Evolutionary conservation across 30 jellyfish, hydroid and myxozoan species (phyloP), one percentile per base, ranked within the genome.

Genomic region (Sanderia malayensis): DNA sequence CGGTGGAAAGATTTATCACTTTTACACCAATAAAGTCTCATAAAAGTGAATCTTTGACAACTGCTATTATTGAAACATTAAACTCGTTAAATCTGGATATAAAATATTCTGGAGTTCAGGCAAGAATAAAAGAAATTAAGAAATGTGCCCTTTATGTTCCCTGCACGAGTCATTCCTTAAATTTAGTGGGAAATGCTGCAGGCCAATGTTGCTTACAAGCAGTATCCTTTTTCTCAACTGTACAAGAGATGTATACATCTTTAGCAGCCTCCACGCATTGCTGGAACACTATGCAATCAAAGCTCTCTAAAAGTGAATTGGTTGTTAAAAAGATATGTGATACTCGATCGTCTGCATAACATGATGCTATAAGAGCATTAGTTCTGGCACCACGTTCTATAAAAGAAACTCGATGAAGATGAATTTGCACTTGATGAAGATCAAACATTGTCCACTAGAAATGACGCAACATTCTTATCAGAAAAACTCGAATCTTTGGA

Each of bases 361-460:
- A 74, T 60, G 82, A 72, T 82, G 89, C 95, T 25, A 82, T 61
- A 46, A 63, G 80, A 32, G 89, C 88, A 63, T 64, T 82, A 23
- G 66, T 74, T 11, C 46, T 22, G 59, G 82, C 76, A 24, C 64
- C 77, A 32, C 71, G 34, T 71, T 59, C 83, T 0, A 68, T 57
- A 4, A 55, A 68, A 22, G 71, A 59, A 60, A 33, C 93, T 37
- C 55, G 57, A n/a, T n/a, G n/a, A n/a, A 59, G 84, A 61, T 57
- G 93, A 71, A 55, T 25, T 69, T 23, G 83, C 79, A 11, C 46
- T n/a, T 23, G 73, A 80, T 68, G 84, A 69, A 66, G 92, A 65
- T 24, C 69, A 78, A 69, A 78, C 74, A 79, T 76, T 70, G 76
- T 67, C 31, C 65, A 66, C 92, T n/a, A 67, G 76, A 65, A 57